Percentiles rank a stretch among this genome's conserved stretches.
These are phyloP conservation scores for Drosophila burlai DNA, from an alignment of 1,140 invertebrate species.

Conservation along the genomic window DNA sequence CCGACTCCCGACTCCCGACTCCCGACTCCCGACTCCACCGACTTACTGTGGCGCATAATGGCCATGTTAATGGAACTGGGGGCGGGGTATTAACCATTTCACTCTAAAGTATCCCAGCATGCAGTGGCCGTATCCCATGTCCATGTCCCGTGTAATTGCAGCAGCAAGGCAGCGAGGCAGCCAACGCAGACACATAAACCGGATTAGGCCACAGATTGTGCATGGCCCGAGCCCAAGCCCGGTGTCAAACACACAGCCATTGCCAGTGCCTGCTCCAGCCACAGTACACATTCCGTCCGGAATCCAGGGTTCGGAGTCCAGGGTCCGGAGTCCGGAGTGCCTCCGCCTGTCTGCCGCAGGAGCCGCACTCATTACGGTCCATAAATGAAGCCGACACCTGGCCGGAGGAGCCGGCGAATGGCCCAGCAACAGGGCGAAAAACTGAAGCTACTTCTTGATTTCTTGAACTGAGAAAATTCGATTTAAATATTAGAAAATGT, in stretches of 20 bases:
- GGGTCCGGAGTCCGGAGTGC: slow-evolving; percentile 3
- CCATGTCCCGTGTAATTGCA: slow-evolving; percentile 61
- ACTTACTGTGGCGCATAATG: slow-evolving; percentile 54
- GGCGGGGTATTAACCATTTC: slow-evolving; percentile 19
- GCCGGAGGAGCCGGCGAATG: slow-evolving; percentile 6
- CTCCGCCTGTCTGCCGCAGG: slow-evolving; percentile 36
- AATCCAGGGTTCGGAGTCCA: no score
- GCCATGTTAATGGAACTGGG: slow-evolving; percentile 63
- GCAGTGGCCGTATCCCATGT: neutral
- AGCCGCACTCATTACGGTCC: slow-evolving; percentile 42
- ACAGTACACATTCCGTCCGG: no score
- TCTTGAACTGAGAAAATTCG: neutral
- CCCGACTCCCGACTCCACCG: neutral
- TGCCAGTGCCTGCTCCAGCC: no score
- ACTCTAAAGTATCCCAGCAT: slow-evolving; percentile 47
- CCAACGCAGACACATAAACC: slow-evolving; percentile 57
- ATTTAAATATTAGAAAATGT: neutral
- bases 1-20: neutral
- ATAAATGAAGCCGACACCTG: slow-evolving; percentile 48
- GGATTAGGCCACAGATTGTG: slow-evolving; percentile 65
- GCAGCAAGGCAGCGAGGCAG: neutral
- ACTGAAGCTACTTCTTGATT: neutral
- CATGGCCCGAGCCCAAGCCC: neutral
- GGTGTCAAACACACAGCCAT: slow-evolving; percentile 22
- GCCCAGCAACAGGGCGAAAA: neutral